Conservation (phyloP, 2,797 vertebrate species). For the Pseudochirops corinnae region DNA sequence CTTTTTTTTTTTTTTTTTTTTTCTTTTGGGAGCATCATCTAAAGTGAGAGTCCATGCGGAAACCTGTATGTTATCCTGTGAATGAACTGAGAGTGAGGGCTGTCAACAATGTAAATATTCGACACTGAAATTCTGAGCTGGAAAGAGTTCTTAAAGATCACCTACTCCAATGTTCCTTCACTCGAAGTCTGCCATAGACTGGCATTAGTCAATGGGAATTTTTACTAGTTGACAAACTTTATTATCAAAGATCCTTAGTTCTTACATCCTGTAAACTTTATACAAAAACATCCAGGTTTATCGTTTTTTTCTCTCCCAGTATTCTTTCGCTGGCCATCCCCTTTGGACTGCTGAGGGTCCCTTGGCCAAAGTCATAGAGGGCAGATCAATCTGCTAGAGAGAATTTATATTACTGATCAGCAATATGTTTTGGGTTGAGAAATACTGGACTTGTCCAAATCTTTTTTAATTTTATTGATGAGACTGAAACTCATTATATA, state of each 20-base stretch:
- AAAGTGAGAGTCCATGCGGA: neutral
- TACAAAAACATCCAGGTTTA: neutral
- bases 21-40: neutral
- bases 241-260: neutral
- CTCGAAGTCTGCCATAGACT: neutral
- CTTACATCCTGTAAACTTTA: neutral
- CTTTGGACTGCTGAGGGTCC: neutral
- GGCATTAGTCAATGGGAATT: neutral
- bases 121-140: neutral
- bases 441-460: neutral
- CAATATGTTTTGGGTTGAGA: neutral
- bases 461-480: neutral
- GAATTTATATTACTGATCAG: neutral
- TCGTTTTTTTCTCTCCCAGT: neutral
- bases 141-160: neutral
- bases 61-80: slow-evolving; percentile 20
- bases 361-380: neutral
- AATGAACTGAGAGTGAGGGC: slow-evolving; percentile 62
- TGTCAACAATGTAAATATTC: neutral
- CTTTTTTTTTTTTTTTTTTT: neutral
- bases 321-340: neutral
- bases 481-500: neutral
- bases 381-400: neutral
- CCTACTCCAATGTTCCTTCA: neutral
- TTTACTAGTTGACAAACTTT: neutral